These are phyloP conservation scores for Brachionus manjavacas DNA, from an alignment of 1,140 invertebrate genomes.

Conservation along the genomic window DNA sequence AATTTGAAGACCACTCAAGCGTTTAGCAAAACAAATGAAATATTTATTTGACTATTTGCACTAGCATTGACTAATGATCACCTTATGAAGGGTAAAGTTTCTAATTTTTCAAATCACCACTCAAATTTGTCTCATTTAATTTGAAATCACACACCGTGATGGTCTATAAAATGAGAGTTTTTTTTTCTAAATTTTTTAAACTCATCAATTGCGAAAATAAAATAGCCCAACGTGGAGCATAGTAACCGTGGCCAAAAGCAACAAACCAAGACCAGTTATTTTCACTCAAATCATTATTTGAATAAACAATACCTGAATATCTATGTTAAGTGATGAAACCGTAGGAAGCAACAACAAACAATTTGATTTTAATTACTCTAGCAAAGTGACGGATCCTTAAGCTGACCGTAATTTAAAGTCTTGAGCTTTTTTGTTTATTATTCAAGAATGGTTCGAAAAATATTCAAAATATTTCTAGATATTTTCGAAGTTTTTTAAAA, in stretches of 20 bases:
- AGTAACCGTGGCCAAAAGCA: not conserved
- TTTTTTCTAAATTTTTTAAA: not conserved
- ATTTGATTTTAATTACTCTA: not conserved
- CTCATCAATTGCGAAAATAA: not conserved
- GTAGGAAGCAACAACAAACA: not conserved
- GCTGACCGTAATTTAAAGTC: not conserved
- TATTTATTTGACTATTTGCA: not conserved
- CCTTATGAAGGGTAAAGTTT: not conserved
- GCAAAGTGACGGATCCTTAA: not conserved
- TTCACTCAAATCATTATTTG: not conserved
- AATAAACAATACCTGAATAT: not conserved
- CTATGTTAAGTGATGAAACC: slow-evolving; percentile 33
- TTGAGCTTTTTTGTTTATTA: not conserved
- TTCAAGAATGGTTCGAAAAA: not conserved
- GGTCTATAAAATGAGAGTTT: not conserved
- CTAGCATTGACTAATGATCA: not conserved
- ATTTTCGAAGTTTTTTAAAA: not conserved
- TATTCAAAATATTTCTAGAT: not conserved
- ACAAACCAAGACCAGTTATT: not conserved
- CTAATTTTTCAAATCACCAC: not conserved
- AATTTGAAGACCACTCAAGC: not conserved
- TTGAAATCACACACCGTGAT: not conserved
- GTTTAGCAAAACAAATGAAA: not conserved
- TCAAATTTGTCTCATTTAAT: not conserved
- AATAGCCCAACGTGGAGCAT: not conserved